phyloP scores from a whole-genome alignment of 2,113 vertebrate genomes.

The Pholis gunnellus region DNA sequence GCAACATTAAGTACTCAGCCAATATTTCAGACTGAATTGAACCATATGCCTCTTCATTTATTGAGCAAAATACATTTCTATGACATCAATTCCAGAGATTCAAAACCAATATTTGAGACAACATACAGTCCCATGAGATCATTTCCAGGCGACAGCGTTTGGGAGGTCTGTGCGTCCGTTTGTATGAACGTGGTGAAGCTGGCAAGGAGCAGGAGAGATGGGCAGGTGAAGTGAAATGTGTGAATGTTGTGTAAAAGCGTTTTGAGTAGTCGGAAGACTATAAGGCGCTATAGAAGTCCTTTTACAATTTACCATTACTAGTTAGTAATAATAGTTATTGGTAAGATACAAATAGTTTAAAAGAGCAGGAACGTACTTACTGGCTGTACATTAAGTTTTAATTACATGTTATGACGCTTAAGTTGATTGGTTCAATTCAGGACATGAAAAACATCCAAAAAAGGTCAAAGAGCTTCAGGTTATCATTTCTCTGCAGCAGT shows the following conservation, averaged over 20 bases:
- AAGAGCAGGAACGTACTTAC: not conserved
- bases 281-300: not conserved
- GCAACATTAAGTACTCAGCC: not conserved
- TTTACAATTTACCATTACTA: not conserved
- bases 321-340: constrained; percentile 5
- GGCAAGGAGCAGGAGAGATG: constrained; percentile 21
- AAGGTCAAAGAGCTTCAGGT: constrained; percentile 9
- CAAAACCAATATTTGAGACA: constrained; percentile 47
- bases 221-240: no score
- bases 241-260: no score
- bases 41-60: constrained; percentile 4
- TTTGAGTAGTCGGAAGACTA: no score
- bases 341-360: not conserved
- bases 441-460: constrained; percentile 3
- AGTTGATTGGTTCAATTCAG: not conserved
- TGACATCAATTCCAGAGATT: constrained; percentile 44
- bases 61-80: constrained; percentile 19
- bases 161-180: constrained; percentile 56
- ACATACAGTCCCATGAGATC: constrained; percentile 40
- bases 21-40: constrained; percentile 1
- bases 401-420: not conserved
- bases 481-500: constrained; percentile 2
- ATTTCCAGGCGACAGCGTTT: constrained; percentile 51
- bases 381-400: not conserved
- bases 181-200: constrained; percentile 36